Conservation (phyloP, 2,797 vertebrate species). For the Acanthurus tractus region DNA sequence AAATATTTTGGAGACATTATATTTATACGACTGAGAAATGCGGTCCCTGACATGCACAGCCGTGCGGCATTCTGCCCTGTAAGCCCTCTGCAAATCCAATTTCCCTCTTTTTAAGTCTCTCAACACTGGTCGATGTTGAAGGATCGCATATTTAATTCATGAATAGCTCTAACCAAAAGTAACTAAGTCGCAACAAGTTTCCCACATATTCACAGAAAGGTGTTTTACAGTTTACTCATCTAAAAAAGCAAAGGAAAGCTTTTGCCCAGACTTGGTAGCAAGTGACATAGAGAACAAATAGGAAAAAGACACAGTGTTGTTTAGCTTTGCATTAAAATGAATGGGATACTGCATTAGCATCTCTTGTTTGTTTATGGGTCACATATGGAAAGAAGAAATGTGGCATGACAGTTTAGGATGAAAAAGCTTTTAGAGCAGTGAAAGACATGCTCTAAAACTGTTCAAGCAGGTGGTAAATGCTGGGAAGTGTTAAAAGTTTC, state of each 20-base stretch:
- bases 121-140: constrained; percentile 58
- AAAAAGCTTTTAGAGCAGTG: constrained; percentile 53
- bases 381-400: constrained; percentile 74
- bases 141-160: constrained; percentile 75
- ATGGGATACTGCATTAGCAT: constrained; percentile 70
- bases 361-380: constrained; percentile 62
- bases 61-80: constrained; percentile 54
- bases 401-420: constrained; percentile 56
- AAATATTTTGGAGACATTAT: constrained; percentile 43
- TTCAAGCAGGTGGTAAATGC: constrained; percentile 66
- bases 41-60: constrained; percentile 40
- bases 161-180: constrained; percentile 67
- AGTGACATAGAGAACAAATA: constrained; percentile 68
- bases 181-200: constrained; percentile 54
- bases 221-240: constrained; percentile 55
- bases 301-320: constrained; percentile 73
- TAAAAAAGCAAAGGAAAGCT: constrained; percentile 56
- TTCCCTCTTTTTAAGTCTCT: constrained; percentile 62
- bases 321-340: constrained; percentile 75
- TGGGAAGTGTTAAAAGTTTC: constrained; percentile 68
- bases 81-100: constrained; percentile 70
- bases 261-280: constrained; percentile 42
- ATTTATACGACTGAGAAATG: constrained; percentile 47
- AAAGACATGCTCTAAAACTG: constrained; percentile 62
- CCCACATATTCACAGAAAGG: constrained; percentile 55